A percentile compares a stretch with the other conserved stretches of the same genome.
phyloP scores from a whole-genome alignment of 2,797 vertebrate species.

The Leptodactylus fallax region DNA sequence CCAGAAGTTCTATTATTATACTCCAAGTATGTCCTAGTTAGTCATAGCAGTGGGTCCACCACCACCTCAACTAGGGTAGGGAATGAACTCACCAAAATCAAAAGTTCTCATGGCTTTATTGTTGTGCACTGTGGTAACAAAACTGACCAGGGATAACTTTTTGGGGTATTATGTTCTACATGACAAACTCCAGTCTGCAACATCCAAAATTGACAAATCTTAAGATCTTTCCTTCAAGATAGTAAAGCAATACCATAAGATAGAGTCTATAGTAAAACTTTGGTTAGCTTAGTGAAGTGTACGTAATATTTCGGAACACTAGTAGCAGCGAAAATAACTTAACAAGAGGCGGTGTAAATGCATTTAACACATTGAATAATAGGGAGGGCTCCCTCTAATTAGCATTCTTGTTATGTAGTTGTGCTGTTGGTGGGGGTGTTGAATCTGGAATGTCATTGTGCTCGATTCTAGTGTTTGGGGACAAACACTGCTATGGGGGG shows the following conservation, averaged over 20 bases:
- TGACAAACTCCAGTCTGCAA: neutral
- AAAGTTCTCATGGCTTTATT: too few species aligned
- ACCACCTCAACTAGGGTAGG: too few species aligned
- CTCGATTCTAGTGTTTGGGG: slow-evolving; percentile 84
- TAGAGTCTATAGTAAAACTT: neutral
- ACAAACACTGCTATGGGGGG: slow-evolving; percentile 86
- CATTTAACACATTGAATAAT: slow-evolving; percentile 74
- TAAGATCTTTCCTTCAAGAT: too few species aligned
- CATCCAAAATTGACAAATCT: neutral
- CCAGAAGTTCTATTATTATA: too few species aligned
- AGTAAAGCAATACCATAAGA: too few species aligned
- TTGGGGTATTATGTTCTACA: too few species aligned
- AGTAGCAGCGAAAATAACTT: slow-evolving; percentile 65
- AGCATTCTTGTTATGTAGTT: slow-evolving; percentile 76
- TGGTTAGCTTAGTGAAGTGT: slow-evolving; percentile 61
- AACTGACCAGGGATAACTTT: neutral
- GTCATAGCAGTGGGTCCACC: too few species aligned
- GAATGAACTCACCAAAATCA: too few species aligned
- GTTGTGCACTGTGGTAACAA: neutral
- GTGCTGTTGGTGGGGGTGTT: slow-evolving; percentile 80
- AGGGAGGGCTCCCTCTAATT: slow-evolving; percentile 77
- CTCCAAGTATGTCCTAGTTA: too few species aligned
- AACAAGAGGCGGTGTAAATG: slow-evolving; percentile 66
- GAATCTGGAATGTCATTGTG: slow-evolving; percentile 84
- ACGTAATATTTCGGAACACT: slow-evolving; percentile 65